Evolutionary conservation across 2,888 invertebrate species (phyloP), one percentile per base, ranked within the genome.

Genomic region (Tetragonisca angustula): DNA sequence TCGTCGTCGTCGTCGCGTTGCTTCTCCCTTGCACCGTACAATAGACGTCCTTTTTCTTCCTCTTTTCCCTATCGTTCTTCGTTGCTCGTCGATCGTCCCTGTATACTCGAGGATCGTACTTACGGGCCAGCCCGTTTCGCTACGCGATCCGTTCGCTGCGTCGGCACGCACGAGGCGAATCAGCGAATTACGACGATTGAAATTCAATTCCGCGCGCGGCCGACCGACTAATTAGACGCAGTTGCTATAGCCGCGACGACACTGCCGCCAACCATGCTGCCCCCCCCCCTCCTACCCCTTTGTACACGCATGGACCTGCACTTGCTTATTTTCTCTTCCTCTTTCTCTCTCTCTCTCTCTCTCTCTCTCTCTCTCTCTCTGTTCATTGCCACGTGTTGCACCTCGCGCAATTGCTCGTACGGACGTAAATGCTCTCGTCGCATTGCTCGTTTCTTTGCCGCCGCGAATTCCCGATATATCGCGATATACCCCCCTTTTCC

Each of bases 111-210:
- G 3, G 49, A 21, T 56, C 19, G 15, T n/a, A 56, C 43, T 36
- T 36, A 9, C 59, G 24, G 13, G 43, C 6, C 61, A 27, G 21
- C 73, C 62, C 32, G 5, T 52, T 27, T 59, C 61, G 15, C 32
- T 49, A n/a, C 65, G 61, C 71, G 43, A 61, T 59, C 27, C 27
- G 54, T 49, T 32, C 70, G 82, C 17, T 19, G 70, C 61, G 74
- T 67, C 76, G 88, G 75, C 89, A 87, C 85, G 89, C 88, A 89
- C 89, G 87, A 88, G 87, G 91, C 91, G 91, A 91, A 92, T 91
- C 92, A 90, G 91, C 90, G 92, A 93, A 93, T 93, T 92, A 91
- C 92, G 87, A 90, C 92, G 91, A 93, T 93, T 92, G 93, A 93
- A 93, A 93, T 93, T 93, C 93, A 93, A 93, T 93, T 93, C 92